Conservation (phyloP, 2,797 vertebrate genomes). For the Otolemur crassicaudatus region DNA sequence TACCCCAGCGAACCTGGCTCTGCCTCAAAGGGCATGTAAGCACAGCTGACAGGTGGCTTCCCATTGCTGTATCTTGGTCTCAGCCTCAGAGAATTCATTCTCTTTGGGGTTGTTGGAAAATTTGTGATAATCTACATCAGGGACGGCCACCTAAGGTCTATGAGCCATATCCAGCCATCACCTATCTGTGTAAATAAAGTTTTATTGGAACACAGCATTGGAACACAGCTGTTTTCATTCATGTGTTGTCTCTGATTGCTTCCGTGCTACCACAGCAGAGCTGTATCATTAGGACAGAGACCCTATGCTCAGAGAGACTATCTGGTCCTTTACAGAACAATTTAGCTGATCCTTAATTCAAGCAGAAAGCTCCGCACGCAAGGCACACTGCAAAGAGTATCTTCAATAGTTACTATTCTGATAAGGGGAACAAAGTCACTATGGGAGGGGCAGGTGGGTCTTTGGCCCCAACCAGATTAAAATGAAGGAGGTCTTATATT, state of each 20-base stretch:
- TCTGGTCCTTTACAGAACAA: not conserved
- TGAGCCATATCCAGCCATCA: not conserved
- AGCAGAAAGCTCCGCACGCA: not conserved
- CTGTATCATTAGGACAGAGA: not conserved
- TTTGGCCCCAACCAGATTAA: not conserved
- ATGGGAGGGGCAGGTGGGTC: not conserved
- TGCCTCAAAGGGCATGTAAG: not conserved
- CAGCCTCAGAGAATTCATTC: not conserved
- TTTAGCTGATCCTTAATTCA: not conserved
- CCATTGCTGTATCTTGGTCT: not conserved
- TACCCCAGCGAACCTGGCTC: not conserved
- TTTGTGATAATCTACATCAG: not conserved
- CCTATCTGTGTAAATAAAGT: not conserved
- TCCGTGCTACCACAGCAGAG: not conserved
- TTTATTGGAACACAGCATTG: not conserved
- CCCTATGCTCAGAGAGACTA: not conserved
- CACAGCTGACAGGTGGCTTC: too few relatives aligned
- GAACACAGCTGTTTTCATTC: not conserved
- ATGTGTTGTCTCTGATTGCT: not conserved
- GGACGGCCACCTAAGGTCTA: not conserved
- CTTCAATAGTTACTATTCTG: not conserved
- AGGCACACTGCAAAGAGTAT: not conserved
- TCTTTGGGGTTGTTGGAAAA: not conserved
- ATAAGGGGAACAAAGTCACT: not conserved
- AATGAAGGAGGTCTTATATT: not conserved